These are phyloP conservation scores for Pelobates cultripes DNA, from an alignment of 2,797 vertebrate genomes.

Conservation along the genomic window DNA sequence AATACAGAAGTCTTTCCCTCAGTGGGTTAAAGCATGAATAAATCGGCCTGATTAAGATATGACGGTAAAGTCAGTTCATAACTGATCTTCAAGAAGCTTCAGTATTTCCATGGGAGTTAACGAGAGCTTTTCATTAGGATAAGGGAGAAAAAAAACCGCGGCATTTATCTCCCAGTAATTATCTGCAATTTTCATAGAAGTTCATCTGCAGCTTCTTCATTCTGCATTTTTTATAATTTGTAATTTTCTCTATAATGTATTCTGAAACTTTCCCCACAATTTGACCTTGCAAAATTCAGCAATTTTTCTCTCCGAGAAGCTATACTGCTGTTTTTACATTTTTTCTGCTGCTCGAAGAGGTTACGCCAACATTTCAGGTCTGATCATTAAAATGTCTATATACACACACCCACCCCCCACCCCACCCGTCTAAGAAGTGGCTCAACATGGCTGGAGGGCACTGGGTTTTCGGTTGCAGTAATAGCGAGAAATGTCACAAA, in stretches of 20 bases:
- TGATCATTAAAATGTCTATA: neutral
- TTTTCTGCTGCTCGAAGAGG: neutral
- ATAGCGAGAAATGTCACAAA: too few relatives aligned
- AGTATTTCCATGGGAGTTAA: conserved; percentile 12
- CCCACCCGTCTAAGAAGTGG: too few relatives aligned
- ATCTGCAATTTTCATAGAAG: conserved; percentile 25
- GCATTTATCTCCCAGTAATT: conserved; percentile 32
- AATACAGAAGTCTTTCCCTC: too few relatives aligned
- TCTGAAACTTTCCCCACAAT: neutral
- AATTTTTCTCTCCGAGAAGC: conserved; percentile 2
- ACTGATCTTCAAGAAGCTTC: neutral
- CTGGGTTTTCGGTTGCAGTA: too few relatives aligned
- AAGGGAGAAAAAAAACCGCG: neutral
- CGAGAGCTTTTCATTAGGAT: conserved; percentile 29
- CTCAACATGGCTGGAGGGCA: too few relatives aligned
- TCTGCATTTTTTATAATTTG: neutral
- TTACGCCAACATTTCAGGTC: neutral
- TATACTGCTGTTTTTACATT: neutral
- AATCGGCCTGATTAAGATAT: neutral
- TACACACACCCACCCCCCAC: too few relatives aligned
- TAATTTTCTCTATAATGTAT: conserved; percentile 35
- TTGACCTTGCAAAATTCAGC: conserved; percentile 5
- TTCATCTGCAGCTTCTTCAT: conserved; percentile 7
- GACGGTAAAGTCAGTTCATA: neutral
- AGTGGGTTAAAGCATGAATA: neutral